Evolutionary conservation across 2,113 vertebrate species (phyloP).

Genomic region (Otus sunia): DNA sequence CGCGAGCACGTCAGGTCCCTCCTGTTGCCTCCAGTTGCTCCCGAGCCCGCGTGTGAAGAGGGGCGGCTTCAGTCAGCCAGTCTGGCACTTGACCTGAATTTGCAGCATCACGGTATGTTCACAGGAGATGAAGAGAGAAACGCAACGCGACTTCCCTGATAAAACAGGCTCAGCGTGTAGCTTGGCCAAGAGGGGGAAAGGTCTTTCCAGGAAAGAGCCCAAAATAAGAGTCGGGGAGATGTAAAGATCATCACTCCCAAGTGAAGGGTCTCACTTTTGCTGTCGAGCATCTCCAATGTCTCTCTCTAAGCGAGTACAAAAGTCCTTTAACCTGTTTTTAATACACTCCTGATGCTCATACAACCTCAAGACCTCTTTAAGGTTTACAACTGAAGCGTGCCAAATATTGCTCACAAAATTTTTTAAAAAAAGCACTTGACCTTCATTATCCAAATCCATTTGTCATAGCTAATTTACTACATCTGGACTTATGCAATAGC

Average conservation of each 20-base stretch:
- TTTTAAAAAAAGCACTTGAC: neutral
- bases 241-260: rapidly evolving
- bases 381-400: neutral
- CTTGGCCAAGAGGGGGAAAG: neutral
- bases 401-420: neutral
- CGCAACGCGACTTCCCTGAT: neutral
- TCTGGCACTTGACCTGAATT: neutral
- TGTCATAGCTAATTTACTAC: neutral
- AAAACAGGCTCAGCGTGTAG: neutral
- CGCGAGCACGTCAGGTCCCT: neutral
- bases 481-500: neutral
- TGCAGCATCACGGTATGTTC: neutral
- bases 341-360: neutral
- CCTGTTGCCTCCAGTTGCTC: neutral
- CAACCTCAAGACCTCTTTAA: neutral
- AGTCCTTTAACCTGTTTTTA: neutral
- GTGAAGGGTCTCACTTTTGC: neutral
- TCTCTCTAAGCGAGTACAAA: neutral
- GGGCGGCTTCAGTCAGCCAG: neutral
- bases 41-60: rapidly evolving
- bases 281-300: rapidly evolving
- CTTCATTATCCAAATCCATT: neutral
- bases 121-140: neutral
- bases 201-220: neutral
- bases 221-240: neutral